Conservation (phyloP, 2,797 vertebrate genomes). For the Arnoldichthys spilopterus region DNA sequence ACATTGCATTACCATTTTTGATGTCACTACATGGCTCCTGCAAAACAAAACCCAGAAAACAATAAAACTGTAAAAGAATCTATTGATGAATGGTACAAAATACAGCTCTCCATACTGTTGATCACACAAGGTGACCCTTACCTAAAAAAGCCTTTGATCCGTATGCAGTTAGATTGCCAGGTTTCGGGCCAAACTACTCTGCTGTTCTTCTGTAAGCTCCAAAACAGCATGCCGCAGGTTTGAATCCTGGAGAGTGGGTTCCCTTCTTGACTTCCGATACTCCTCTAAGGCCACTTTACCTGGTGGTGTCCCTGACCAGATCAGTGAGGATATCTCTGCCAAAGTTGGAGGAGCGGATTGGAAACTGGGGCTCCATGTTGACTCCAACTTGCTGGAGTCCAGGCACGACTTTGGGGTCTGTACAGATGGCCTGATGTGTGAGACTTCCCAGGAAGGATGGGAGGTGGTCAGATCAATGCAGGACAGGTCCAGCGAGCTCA, state of each 20-base stretch:
- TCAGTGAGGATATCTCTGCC: slow-evolving; percentile 62
- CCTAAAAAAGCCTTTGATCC: slow-evolving; percentile 6
- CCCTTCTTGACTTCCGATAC: slow-evolving; percentile 39
- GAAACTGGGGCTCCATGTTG: slow-evolving; percentile 68
- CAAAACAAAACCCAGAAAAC: not conserved
- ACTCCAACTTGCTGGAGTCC: slow-evolving; percentile 70
- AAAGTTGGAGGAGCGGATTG: slow-evolving; percentile 41
- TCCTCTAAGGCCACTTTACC: slow-evolving; percentile 24
- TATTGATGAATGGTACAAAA: too few species aligned
- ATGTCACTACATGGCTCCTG: not conserved
- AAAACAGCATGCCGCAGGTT: slow-evolving; percentile 24
- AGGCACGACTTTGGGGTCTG: slow-evolving; percentile 68
- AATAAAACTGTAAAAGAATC: not conserved
- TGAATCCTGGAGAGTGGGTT: slow-evolving; percentile 38
- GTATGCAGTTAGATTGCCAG: slow-evolving; percentile 8
- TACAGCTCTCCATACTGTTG: not conserved
- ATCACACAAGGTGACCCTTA: not conserved
- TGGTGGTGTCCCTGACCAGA: slow-evolving; percentile 30
- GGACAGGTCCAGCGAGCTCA: slow-evolving; percentile 57
- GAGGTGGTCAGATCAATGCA: slow-evolving; percentile 63
- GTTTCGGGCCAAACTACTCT: slow-evolving; percentile 27
- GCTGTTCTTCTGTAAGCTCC: slow-evolving; percentile 34
- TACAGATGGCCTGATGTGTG: slow-evolving; percentile 70
- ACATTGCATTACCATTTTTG: not conserved
- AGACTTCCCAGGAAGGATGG: slow-evolving; percentile 80